Base-by-base conservation (phyloP, 64 coral and sea anemone genomes). In the Actinia tenebrosa region DNA sequence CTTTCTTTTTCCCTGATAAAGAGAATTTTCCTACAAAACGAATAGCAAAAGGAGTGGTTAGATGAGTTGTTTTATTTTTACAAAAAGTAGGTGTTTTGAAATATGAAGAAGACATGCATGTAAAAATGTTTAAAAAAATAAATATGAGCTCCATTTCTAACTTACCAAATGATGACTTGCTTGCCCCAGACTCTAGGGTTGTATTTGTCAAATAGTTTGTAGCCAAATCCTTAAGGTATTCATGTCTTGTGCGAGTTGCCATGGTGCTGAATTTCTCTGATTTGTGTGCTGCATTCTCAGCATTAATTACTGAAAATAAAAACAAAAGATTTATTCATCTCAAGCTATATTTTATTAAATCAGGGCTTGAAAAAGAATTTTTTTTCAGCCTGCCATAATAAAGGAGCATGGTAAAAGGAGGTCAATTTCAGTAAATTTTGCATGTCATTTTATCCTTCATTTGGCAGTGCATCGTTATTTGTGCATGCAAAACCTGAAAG, bases 241-340 rank as follows among this genome's bases (percentile, higher is more conserved):
- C 96, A 71, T 92, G 86, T 89, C 96, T 92, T 27, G 96, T 98
- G 72, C 96, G 88, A 55, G 88, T 94, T 80, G 96, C 96, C 96
- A 98, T 98, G 15, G 96, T 92, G 92, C 96, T 94, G 66, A 98
- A 98, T 82, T 98, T 98, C 43, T 98, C 93, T 1, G 96, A 98
- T 71, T 98, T 98, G 83, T 98, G 96, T 27, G 96, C 96, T 46
- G 96, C 96, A 91, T 98, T 98, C 87, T 98, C 96, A 25, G 96
- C 96, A 92, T 98, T 98, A 18, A 98, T 98, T 13, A 98, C 96
- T 98, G 22, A 22, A 58, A 58, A 58, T 11, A 83, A 87, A 60
- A 83, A 3, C 46, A 16, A 66, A 84, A 61, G 18, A 50, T 7
- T 64, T n/a, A 87, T 87, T 10, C 4, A 20, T 66, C 5, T 7